phyloP scores from a whole-genome alignment of 2,797 vertebrate species.

The Pipistrellus kuhlii region DNA sequence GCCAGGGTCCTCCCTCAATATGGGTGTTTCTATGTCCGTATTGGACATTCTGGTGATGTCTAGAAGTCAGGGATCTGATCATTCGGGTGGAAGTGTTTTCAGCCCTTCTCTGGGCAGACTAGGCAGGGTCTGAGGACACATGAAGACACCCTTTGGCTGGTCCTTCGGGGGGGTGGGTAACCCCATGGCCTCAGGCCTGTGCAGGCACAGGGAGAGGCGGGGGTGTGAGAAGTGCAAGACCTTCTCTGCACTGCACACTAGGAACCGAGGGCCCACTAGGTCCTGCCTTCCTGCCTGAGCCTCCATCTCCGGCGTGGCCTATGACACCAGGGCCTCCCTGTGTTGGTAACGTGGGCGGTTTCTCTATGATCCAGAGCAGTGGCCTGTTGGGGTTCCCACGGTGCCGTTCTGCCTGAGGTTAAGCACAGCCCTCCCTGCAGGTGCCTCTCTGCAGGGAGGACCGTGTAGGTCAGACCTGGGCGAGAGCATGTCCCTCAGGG shows the following conservation, averaged over 20 bases:
- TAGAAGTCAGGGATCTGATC: not conserved
- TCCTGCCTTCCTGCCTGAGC: not conserved
- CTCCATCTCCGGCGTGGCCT: not conserved
- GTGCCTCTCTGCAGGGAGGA: not conserved
- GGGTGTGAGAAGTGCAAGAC: not conserved
- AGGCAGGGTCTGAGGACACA: not conserved
- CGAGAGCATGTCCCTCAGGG: not conserved
- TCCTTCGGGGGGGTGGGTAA: not conserved
- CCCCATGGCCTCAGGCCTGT: not conserved
- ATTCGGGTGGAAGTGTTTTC: not conserved
- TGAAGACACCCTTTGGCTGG: not conserved
- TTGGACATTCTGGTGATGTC: too few species aligned
- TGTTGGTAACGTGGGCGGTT: not conserved
- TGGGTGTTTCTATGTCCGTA: rapidly evolving
- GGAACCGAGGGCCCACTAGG: rapidly evolving
- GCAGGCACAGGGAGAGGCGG: not conserved
- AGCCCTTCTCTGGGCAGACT: not conserved
- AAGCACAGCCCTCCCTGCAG: not conserved
- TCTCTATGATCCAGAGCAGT: not conserved
- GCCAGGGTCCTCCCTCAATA: not conserved
- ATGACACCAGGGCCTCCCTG: not conserved
- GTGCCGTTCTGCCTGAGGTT: not conserved
- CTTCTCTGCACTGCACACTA: not conserved
- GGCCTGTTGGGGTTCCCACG: not conserved
- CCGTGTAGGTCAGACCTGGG: not conserved